A percentile compares a stretch with the other conserved stretches of the same genome.
phyloP scores from a whole-genome alignment of 1,140 invertebrate species.

The Teleopsis dalmanni region DNA sequence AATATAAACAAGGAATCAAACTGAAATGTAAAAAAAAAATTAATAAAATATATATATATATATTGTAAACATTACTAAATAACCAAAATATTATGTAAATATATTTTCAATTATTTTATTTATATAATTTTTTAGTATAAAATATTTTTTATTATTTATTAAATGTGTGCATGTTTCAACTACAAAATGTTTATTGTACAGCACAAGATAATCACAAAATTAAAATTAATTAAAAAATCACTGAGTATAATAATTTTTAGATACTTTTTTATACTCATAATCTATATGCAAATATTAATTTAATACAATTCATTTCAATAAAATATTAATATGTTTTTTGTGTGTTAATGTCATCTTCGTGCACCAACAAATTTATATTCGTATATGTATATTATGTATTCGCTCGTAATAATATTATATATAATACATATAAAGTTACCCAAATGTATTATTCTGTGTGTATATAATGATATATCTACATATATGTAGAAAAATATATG shows the following conservation, averaged over 20 bases:
- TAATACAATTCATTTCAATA: background rate
- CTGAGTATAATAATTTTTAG: background rate
- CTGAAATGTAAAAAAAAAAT: constrained; percentile 13
- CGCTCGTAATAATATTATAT: background rate
- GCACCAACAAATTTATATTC: background rate
- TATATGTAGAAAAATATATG: background rate
- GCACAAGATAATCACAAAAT: background rate
- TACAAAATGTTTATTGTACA: constrained; percentile 5
- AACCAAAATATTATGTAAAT: constrained; percentile 2
- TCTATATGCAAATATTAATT: background rate
- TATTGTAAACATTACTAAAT: constrained; percentile 30
- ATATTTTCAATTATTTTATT: constrained; percentile 2
- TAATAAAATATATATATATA: constrained; percentile 25
- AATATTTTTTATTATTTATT: background rate
- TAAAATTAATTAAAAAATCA: background rate
- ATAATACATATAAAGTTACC: background rate
- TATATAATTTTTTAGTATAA: constrained; percentile 3
- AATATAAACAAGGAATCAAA: constrained; percentile 21
- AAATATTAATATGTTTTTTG: background rate
- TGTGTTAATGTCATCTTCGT: background rate
- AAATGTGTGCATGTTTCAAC: constrained; percentile 4
- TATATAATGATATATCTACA: background rate
- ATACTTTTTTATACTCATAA: background rate
- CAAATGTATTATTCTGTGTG: background rate
- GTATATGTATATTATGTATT: background rate